A percentile compares a stretch with the other conserved stretches of the same genome.
phyloP scores from a whole-genome alignment of 2,797 vertebrate species.

The Cyclura pinguis region DNA sequence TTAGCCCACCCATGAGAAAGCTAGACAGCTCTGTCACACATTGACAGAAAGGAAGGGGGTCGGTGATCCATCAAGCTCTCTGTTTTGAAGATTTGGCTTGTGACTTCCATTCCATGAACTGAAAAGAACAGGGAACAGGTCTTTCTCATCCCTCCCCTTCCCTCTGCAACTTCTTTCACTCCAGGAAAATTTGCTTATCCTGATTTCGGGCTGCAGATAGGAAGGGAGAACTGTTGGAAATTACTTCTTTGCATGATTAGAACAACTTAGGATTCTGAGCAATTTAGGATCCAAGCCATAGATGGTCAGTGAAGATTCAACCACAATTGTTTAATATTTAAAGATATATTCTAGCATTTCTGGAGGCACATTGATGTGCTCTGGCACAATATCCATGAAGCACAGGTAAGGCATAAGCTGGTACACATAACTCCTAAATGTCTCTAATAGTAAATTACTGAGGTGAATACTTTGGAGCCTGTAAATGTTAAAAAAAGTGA shows the following conservation, averaged over 20 bases:
- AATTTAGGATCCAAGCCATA: neutral
- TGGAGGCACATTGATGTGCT: neutral
- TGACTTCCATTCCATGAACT: neutral
- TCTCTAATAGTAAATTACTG: neutral
- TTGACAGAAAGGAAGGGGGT: neutral
- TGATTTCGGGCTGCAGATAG: neutral
- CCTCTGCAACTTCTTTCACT: neutral
- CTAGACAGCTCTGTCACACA: no score
- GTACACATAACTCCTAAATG: neutral
- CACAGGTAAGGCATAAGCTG: neutral
- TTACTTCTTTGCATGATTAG: neutral
- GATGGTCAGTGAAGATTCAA: neutral
- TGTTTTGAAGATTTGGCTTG: neutral
- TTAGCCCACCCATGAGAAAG: neutral
- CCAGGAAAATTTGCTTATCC: neutral
- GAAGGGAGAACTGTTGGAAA: neutral
- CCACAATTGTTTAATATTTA: neutral
- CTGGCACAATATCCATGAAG: neutral
- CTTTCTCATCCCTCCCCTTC: neutral
- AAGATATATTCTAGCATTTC: neutral
- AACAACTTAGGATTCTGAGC: neutral
- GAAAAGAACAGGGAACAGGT: neutral
- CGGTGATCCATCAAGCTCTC: neutral
- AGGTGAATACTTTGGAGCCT: neutral
- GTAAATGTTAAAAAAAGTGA: neutral